A percentile compares a stretch with the other conserved stretches of the same genome.
Evolutionary conservation across 2,797 vertebrate genomes (phyloP).

Genomic region (Botia kubotai): DNA sequence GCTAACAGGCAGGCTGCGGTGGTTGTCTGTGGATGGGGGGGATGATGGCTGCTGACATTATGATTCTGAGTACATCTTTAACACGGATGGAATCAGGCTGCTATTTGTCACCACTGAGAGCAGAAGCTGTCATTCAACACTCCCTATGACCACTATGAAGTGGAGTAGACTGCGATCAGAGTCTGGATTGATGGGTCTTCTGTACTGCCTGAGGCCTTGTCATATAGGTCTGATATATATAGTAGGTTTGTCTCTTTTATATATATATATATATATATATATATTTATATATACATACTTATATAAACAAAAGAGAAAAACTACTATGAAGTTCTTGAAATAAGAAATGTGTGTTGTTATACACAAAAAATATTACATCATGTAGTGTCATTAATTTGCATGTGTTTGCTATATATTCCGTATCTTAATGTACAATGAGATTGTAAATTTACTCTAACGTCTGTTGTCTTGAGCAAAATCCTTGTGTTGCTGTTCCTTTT

Average conservation of each 20-base stretch:
- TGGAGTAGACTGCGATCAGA: neutral
- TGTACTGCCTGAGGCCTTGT: conserved; percentile 14
- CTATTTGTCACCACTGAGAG: conserved; percentile 35
- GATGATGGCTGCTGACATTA: neutral
- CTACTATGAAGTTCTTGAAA: neutral
- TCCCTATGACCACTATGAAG: conserved; percentile 19
- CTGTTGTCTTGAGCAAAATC: neutral
- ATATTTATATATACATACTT: no score
- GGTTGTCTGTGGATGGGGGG: neutral
- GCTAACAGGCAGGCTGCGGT: conserved; percentile 3
- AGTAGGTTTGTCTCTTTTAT: no score
- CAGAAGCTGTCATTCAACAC: conserved; percentile 33
- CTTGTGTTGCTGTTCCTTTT: conserved; percentile 18
- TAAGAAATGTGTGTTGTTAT: conserved; percentile 1
- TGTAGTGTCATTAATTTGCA: conserved; percentile 9
- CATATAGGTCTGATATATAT: conserved; percentile 8
- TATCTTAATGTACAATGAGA: neutral
- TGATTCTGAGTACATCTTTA: neutral
- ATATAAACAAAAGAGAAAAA: conserved; percentile 19
- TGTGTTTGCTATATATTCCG: neutral
- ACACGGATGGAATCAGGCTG: conserved; percentile 12
- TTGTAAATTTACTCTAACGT: neutral
- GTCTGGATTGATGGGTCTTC: neutral
- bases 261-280: no score
- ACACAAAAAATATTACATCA: neutral